Evolutionary conservation across 2,888 invertebrate species (phyloP).

Genomic region (Zygogramma bicolorata): DNA sequence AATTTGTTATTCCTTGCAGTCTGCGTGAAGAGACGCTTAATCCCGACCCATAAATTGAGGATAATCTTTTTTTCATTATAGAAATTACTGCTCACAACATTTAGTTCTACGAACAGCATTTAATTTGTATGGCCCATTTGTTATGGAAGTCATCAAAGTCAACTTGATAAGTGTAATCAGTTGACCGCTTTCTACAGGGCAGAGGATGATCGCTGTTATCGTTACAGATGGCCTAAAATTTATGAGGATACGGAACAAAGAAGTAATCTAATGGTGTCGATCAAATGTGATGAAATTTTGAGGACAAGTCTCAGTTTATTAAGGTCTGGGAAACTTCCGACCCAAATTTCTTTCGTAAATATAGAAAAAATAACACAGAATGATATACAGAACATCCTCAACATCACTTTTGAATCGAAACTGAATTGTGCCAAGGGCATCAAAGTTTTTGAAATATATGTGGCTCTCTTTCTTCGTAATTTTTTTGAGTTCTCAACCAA

Average conservation of each 20-base stretch:
- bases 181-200: slow-evolving; percentile 48
- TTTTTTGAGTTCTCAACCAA: too few species aligned
- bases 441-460: too few species aligned
- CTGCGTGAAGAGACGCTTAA: neutral
- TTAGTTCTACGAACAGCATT: slow-evolving; percentile 23
- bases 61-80: slow-evolving; percentile 35
- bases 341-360: neutral
- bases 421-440: too few species aligned
- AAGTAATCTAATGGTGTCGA: slow-evolving; percentile 36
- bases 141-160: slow-evolving; percentile 40
- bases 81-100: slow-evolving; percentile 31
- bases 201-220: slow-evolving; percentile 42
- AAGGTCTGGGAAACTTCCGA: neutral
- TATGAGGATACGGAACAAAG: slow-evolving; percentile 37
- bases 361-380: neutral
- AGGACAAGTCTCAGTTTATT: slow-evolving; percentile 3
- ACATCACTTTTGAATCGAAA: too few species aligned
- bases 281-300: slow-evolving; percentile 20
- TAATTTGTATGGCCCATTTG: slow-evolving; percentile 41
- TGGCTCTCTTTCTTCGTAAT: too few species aligned
- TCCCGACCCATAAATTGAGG: slow-evolving; percentile 19
- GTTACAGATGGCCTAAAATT: slow-evolving; percentile 43
- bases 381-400: too few species aligned
- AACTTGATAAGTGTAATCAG: slow-evolving; percentile 45
- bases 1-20: slow-evolving; percentile 9